A percentile compares a stretch with the other conserved stretches of the same genome.
phyloP scores from a whole-genome alignment of 2,888 invertebrate species.

The Lasioglossum calceatum region DNA sequence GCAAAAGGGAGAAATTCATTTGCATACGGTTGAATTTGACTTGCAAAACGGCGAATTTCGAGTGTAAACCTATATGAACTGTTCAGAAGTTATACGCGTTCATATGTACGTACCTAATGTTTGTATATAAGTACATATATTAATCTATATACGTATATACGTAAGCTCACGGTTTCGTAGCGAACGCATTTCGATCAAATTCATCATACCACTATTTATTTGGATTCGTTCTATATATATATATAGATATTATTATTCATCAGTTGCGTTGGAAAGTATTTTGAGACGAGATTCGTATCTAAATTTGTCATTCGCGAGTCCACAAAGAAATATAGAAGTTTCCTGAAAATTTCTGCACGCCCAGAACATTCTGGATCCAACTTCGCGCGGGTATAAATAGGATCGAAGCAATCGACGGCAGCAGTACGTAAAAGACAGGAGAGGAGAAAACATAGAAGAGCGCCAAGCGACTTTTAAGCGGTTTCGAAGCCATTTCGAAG shows the following conservation, averaged over 20 bases:
- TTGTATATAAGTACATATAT: no score
- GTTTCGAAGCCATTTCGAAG: no score
- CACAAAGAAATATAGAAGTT: constrained; percentile 16
- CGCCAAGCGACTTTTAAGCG: background rate
- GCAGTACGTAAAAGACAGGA: constrained; percentile 21
- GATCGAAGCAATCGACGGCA: background rate
- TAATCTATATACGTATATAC: no score
- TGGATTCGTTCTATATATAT: background rate
- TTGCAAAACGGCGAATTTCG: no score
- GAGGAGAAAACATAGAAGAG: background rate
- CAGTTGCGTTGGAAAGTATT: background rate
- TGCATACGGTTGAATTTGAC: no score
- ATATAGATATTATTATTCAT: background rate
- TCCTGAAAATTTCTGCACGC: constrained; percentile 26
- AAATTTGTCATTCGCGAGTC: background rate
- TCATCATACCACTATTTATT: background rate
- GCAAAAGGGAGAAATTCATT: no score
- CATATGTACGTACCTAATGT: no score
- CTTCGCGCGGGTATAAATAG: constrained; percentile 42
- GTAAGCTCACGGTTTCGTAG: background rate
- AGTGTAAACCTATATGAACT: background rate
- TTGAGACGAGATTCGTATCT: background rate
- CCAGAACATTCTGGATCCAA: constrained; percentile 46
- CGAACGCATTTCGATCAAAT: background rate
- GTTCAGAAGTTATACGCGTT: background rate